These are phyloP conservation scores for Poeciliopsis paucimaculata DNA, from an alignment of 2,797 vertebrate species.

Conservation along the genomic window DNA sequence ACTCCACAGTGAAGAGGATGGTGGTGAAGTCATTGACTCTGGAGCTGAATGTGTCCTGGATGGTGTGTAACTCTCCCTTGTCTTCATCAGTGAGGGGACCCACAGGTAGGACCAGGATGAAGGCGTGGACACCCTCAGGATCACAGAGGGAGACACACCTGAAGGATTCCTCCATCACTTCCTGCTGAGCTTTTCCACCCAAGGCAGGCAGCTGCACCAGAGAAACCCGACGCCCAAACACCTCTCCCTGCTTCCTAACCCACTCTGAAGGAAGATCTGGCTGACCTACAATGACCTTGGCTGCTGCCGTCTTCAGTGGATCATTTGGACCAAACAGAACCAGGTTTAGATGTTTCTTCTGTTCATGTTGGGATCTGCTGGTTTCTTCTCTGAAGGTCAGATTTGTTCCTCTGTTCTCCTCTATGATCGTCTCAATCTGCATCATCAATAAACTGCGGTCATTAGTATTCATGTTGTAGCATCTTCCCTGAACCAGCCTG, in stretches of 20 bases:
- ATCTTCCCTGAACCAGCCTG: neutral
- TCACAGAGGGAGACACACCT: slow-evolving; percentile 27
- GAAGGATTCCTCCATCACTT: no score
- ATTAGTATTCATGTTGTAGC: neutral
- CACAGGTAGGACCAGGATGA: slow-evolving; percentile 48
- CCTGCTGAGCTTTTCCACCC: neutral
- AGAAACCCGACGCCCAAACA: slow-evolving; percentile 1
- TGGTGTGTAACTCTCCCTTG: slow-evolving; percentile 23
- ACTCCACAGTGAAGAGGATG: slow-evolving; percentile 48
- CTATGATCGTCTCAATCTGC: neutral
- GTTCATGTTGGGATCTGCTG: neutral
- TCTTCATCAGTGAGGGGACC: slow-evolving; percentile 29
- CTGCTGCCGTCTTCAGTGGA: slow-evolving; percentile 4
- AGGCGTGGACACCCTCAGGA: slow-evolving; percentile 39
- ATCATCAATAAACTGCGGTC: neutral
- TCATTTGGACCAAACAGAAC: slow-evolving; percentile 3
- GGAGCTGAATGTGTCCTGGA: slow-evolving; percentile 40
- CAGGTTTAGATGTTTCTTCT: neutral
- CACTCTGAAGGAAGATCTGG: neutral
- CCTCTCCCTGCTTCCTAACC: slow-evolving; percentile 13
- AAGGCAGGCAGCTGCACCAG: slow-evolving; percentile 34
- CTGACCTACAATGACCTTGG: neutral
- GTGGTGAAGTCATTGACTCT: slow-evolving; percentile 28
- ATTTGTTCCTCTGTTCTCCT: neutral
- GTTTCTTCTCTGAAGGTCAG: neutral